These are phyloP conservation scores for Smithornis capensis DNA, from an alignment of 2,113 vertebrate species.

Conservation along the genomic window DNA sequence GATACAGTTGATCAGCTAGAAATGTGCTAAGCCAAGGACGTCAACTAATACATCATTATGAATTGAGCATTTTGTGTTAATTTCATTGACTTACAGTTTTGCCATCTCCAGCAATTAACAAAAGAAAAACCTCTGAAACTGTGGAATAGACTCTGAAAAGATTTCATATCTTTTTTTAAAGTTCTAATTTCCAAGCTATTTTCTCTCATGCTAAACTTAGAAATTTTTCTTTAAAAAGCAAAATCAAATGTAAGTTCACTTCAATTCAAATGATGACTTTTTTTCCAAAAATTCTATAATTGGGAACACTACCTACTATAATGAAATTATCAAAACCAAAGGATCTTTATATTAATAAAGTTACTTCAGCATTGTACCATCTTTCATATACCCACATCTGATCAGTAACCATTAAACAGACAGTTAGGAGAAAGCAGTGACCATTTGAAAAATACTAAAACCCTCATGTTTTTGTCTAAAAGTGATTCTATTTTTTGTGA, in stretches of 20 bases:
- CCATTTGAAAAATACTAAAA: background rate
- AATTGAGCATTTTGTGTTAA: background rate
- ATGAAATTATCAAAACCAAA: background rate
- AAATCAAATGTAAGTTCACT: background rate
- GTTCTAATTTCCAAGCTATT: background rate
- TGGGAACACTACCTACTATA: background rate
- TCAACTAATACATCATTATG: background rate
- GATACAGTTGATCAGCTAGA: background rate
- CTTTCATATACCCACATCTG: background rate
- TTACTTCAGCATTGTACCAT: background rate
- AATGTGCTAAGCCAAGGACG: background rate
- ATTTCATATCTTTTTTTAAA: background rate
- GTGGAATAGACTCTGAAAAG: background rate
- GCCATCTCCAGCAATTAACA: background rate
- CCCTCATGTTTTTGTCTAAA: background rate
- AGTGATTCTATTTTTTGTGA: too few relatives aligned
- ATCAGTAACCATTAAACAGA: background rate
- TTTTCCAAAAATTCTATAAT: background rate
- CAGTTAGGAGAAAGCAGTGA: background rate
- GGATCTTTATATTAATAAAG: background rate
- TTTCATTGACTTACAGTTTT: background rate
- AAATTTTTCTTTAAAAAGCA: background rate
- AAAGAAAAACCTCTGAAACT: background rate
- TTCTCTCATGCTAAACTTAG: background rate
- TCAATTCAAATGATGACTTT: background rate